A percentile compares a stretch with the other conserved stretches of the same genome.
These are phyloP conservation scores for Murina feae DNA, from an alignment of 2,113 vertebrate genomes.

Conservation along the genomic window DNA sequence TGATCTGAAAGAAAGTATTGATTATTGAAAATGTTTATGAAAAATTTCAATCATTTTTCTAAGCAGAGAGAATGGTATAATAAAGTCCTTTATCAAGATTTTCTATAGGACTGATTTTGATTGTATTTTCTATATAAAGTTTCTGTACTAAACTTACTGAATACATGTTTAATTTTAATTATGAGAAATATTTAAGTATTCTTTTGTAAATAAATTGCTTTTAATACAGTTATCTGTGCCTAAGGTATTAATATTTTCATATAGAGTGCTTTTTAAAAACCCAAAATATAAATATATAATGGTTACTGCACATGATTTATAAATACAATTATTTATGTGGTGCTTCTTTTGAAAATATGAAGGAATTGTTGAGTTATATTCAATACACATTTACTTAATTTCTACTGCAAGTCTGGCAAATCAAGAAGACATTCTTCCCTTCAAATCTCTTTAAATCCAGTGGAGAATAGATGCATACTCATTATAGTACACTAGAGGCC, in stretches of 20 bases:
- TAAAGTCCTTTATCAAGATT: background rate
- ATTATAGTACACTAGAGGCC: background rate
- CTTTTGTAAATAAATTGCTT: background rate
- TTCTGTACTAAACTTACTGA: background rate
- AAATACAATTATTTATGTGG: constrained; percentile 39
- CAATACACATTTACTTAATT: background rate
- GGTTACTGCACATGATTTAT: background rate
- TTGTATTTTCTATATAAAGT: background rate
- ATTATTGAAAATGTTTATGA: constrained; percentile 23
- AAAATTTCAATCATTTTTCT: constrained; percentile 20
- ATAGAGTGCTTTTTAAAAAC: constrained; percentile 8
- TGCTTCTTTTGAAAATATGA: constrained; percentile 27
- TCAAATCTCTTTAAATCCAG: background rate
- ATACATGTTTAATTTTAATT: background rate
- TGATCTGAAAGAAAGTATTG: background rate
- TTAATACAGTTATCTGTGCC: background rate
- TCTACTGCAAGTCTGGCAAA: background rate
- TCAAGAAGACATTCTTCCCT: background rate
- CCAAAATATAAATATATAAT: constrained; percentile 1
- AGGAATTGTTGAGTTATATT: constrained; percentile 22
- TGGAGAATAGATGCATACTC: background rate
- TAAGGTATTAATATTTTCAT: background rate
- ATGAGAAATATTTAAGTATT: background rate
- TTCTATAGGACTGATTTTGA: background rate
- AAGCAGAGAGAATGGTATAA: constrained; percentile 13